Conservation (phyloP, 2,113 vertebrate species). For the Carlito syrichta region DNA sequence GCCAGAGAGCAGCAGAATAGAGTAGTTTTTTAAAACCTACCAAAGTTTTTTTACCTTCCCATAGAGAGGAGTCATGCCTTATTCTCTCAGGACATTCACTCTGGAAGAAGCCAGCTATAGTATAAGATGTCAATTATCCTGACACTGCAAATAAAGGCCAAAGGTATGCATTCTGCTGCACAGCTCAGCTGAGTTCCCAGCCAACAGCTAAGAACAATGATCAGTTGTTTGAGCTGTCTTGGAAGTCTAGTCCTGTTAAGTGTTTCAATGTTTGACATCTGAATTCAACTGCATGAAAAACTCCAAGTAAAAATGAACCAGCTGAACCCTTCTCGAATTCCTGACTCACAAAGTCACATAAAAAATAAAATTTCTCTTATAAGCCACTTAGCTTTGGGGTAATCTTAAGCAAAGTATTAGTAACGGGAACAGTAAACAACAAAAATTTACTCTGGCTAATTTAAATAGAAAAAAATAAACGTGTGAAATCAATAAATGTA, state of each 20-base stretch:
- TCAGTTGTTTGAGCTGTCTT: background rate
- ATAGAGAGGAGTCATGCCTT: background rate
- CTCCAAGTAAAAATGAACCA: background rate
- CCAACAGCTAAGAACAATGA: background rate
- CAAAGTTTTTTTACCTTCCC: background rate
- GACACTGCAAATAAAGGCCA: background rate
- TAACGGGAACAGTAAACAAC: background rate
- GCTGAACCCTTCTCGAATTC: background rate
- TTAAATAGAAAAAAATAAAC: background rate
- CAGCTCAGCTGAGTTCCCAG: background rate
- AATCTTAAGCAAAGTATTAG: background rate
- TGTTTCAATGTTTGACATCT: background rate
- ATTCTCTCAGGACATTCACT: background rate
- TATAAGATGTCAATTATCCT: background rate
- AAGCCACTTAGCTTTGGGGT: background rate
- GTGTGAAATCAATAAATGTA: background rate
- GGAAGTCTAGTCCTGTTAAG: background rate
- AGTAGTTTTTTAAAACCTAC: background rate
- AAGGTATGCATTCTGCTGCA: background rate
- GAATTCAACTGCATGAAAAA: background rate
- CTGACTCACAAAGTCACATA: background rate
- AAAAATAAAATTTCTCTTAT: background rate
- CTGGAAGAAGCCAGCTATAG: background rate
- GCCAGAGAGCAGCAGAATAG: background rate
- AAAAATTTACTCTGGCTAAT: background rate